phyloP scores from a whole-genome alignment of 2,888 invertebrate species.

The Apodemia mormo region DNA sequence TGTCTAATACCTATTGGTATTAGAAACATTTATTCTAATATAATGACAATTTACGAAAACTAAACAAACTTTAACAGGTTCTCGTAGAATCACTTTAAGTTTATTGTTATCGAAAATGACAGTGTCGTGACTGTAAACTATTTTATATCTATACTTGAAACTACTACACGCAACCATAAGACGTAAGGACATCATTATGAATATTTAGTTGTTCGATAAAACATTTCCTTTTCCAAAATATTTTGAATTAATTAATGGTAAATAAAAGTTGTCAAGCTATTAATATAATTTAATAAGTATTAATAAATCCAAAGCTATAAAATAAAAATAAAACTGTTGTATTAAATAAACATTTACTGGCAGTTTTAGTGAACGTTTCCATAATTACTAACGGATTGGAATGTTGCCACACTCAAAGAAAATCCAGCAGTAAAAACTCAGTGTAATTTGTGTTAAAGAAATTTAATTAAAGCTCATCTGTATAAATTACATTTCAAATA shows the following conservation, averaged over 20 bases:
- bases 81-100: background rate
- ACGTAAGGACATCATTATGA: background rate
- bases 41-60: background rate
- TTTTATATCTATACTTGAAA: constrained; percentile 13
- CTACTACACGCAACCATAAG: constrained; percentile 10
- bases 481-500: too few species aligned
- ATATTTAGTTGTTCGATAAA: constrained; percentile 1
- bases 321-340: too few species aligned
- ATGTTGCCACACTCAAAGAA: too few species aligned
- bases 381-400: too few species aligned
- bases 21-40: background rate
- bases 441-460: too few species aligned
- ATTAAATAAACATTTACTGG: too few species aligned
- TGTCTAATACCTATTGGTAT: constrained; percentile 9
- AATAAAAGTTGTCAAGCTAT: background rate
- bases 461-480: too few species aligned
- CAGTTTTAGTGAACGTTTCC: too few species aligned
- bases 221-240: background rate
- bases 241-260: background rate
- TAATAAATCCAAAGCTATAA: too few species aligned
- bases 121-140: constrained; percentile 5
- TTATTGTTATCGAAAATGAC: constrained; percentile 14
- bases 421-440: too few species aligned
- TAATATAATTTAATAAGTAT: too few species aligned
- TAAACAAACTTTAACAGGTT: background rate